phyloP scores from a whole-genome alignment of 2,888 invertebrate species.

The Drosophila anomalata region DNA sequence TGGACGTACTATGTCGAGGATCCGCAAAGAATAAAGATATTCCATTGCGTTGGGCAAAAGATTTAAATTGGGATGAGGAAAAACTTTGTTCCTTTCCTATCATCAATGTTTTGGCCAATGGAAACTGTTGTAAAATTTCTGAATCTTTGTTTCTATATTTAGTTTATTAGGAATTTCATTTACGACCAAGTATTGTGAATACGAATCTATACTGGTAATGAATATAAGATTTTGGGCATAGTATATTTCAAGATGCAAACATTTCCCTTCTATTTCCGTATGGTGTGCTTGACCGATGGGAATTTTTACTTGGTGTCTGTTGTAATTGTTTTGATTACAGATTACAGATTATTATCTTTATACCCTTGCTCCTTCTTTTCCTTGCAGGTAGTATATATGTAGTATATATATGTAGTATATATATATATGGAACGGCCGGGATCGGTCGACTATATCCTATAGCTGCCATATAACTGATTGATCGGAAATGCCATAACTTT shows the following conservation, averaged over 20 bases:
- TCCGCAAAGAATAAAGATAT: constrained; percentile 1
- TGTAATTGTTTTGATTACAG: too few species aligned
- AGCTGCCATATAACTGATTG: too few species aligned
- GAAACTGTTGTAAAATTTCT: neutral
- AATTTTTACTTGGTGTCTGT: neutral
- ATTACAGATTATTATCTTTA: too few species aligned
- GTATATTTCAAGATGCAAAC: neutral
- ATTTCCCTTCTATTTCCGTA: neutral
- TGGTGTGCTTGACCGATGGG: neutral
- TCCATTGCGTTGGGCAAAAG: neutral
- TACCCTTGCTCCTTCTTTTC: too few species aligned
- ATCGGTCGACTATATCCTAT: too few species aligned
- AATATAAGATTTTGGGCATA: neutral
- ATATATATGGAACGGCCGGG: too few species aligned
- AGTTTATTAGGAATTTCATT: neutral
- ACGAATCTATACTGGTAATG: neutral
- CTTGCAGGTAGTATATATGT: too few species aligned
- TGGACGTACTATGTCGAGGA: neutral
- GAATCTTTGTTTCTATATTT: neutral
- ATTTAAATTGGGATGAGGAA: neutral
- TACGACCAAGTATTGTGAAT: neutral
- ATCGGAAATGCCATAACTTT: too few species aligned
- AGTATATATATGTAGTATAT: too few species aligned
- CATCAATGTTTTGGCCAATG: too few species aligned
- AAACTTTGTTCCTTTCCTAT: neutral